phyloP scores from a whole-genome alignment of 2,113 vertebrate species.

The Thinocorus orbignyianus region DNA sequence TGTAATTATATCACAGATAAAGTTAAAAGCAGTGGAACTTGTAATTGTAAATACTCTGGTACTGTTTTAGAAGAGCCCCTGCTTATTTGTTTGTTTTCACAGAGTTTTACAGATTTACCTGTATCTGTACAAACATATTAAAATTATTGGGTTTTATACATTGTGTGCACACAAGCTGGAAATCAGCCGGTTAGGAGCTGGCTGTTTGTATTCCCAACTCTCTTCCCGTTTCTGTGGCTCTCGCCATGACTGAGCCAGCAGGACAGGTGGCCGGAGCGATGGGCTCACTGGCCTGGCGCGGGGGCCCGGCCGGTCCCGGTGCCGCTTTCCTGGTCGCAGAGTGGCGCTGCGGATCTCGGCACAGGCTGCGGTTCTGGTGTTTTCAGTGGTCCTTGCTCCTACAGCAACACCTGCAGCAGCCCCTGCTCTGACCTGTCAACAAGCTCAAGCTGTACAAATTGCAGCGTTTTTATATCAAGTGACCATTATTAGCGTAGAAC shows the following conservation, averaged over 20 bases:
- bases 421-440: not conserved
- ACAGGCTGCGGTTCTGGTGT: not conserved
- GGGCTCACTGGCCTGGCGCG: not conserved
- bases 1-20: not conserved
- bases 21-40: not conserved
- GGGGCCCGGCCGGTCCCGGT: not conserved
- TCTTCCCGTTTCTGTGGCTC: not conserved
- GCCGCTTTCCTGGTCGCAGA: not conserved
- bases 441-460: not conserved
- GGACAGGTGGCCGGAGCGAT: not conserved
- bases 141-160: not conserved
- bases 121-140: not conserved
- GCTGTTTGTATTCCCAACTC: not conserved
- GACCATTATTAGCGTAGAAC: not conserved
- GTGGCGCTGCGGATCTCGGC: not conserved
- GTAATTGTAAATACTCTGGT: not conserved
- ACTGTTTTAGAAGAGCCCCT: not conserved
- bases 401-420: not conserved
- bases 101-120: not conserved
- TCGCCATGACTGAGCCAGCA: not conserved
- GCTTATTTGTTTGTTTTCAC: not conserved
- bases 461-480: not conserved
- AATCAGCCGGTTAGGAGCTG: not conserved
- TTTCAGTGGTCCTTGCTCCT: not conserved
- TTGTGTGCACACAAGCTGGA: not conserved